These are phyloP conservation scores for Rhynchomys soricoides DNA, from an alignment of 2,113 vertebrate genomes.

Conservation along the genomic window DNA sequence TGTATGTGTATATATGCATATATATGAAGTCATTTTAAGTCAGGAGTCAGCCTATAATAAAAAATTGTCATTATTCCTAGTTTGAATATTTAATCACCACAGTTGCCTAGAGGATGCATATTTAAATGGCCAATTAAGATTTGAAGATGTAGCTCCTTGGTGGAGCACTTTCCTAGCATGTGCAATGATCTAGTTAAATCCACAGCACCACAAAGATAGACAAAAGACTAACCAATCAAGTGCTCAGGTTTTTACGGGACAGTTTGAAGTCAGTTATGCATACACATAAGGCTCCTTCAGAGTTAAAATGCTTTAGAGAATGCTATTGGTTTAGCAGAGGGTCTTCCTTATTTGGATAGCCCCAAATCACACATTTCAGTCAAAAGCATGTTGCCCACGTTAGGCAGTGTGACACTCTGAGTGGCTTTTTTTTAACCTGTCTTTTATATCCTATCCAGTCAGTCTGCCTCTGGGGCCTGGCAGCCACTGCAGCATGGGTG, in stretches of 20 bases:
- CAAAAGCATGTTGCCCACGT: background rate
- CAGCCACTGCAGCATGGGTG: slow-evolving; percentile 74
- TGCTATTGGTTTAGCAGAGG: background rate
- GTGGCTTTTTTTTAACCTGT: slow-evolving; percentile 68
- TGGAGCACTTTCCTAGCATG: background rate
- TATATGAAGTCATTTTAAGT: background rate
- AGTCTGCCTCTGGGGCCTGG: slow-evolving; percentile 84
- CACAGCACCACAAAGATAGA: background rate
- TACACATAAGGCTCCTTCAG: fast-evolving
- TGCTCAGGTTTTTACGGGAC: too few relatives aligned
- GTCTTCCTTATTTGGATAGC: background rate
- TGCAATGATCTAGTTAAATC: background rate
- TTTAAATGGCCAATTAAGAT: background rate
- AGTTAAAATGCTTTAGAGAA: too few relatives aligned
- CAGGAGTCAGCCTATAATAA: background rate
- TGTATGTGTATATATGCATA: background rate
- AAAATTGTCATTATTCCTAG: fast-evolving
- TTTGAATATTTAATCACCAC: background rate
- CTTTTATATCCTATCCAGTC: slow-evolving; percentile 85
- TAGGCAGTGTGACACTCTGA: background rate
- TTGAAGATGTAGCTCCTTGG: background rate
- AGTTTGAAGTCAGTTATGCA: background rate
- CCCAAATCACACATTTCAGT: background rate
- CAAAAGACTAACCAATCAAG: background rate
- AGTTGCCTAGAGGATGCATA: too few relatives aligned